These are phyloP conservation scores for Gari tellinella DNA, from an alignment of 2,888 invertebrate species.

Conservation along the genomic window DNA sequence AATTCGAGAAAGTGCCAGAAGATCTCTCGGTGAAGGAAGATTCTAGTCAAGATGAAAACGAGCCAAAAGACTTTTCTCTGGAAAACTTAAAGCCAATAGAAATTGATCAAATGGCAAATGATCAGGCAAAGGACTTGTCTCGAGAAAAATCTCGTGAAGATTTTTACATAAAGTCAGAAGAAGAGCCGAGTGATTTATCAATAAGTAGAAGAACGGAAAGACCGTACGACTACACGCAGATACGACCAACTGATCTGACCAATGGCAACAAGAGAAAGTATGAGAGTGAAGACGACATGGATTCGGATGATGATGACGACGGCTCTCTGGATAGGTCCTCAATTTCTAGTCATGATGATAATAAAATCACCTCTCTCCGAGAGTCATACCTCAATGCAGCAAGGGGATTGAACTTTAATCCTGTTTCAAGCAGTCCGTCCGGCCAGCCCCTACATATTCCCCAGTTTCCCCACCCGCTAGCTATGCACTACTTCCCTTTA, in stretches of 20 bases:
- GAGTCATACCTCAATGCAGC: slow-evolving; percentile 61
- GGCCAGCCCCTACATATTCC: slow-evolving; percentile 76
- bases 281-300: slow-evolving; percentile 61
- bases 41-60: background rate
- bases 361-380: slow-evolving; percentile 52
- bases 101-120: background rate
- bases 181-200: slow-evolving; percentile 28
- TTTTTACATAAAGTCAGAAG: slow-evolving; percentile 4
- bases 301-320: slow-evolving; percentile 68
- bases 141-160: slow-evolving; percentile 26
- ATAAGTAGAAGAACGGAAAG: slow-evolving; percentile 20
- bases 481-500: slow-evolving; percentile 78
- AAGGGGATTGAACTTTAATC: slow-evolving; percentile 54
- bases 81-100: background rate
- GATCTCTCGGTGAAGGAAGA: background rate
- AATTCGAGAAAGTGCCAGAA: too few species aligned
- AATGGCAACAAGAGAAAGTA: slow-evolving; percentile 49
- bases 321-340: slow-evolving; percentile 58
- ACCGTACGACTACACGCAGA: slow-evolving; percentile 26
- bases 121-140: slow-evolving; percentile 38
- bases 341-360: slow-evolving; percentile 69
- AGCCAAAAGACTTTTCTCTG: slow-evolving; percentile 16
- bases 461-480: slow-evolving; percentile 76
- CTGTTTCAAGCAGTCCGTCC: slow-evolving; percentile 54
- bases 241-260: slow-evolving; percentile 39